Percentiles rank a stretch among this genome's conserved stretches.
These are phyloP conservation scores for Dicrurus megarhynchus DNA, from an alignment of 2,113 vertebrate genomes.

Conservation along the genomic window DNA sequence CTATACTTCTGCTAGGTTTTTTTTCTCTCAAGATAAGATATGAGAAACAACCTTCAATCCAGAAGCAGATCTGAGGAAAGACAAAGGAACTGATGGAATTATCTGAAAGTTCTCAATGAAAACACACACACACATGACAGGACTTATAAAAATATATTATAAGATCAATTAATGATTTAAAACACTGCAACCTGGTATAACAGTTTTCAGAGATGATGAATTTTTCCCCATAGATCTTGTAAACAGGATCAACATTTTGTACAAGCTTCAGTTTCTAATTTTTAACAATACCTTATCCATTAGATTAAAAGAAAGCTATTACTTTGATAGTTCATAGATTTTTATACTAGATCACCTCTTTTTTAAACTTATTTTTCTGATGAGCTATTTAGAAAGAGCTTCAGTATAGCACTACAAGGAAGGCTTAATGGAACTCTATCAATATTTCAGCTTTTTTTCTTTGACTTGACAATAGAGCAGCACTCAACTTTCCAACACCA, in stretches of 20 bases:
- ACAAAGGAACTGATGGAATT: not conserved
- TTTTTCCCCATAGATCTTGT: not conserved
- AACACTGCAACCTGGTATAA: not conserved
- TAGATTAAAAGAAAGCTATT: not conserved
- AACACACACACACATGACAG: not conserved
- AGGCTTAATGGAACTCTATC: not conserved
- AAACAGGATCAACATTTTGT: not conserved
- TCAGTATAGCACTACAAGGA: not conserved
- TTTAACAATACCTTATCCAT: not conserved
- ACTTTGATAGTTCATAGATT: not conserved
- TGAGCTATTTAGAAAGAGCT: not conserved
- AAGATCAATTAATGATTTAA: not conserved
- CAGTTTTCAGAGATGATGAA: not conserved
- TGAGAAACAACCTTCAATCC: not conserved
- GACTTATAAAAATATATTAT: not conserved
- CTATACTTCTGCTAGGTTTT: not conserved
- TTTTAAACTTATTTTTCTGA: not conserved
- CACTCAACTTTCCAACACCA: not conserved
- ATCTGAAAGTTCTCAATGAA: not conserved
- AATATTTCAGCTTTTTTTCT: not conserved
- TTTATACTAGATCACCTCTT: not conserved
- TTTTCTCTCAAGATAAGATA: not conserved
- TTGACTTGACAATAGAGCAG: not conserved
- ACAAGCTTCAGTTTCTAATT: not conserved
- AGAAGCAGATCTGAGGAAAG: not conserved